These are phyloP conservation scores for Scopus umbretta DNA, from an alignment of 2,113 vertebrate species.

Conservation along the genomic window DNA sequence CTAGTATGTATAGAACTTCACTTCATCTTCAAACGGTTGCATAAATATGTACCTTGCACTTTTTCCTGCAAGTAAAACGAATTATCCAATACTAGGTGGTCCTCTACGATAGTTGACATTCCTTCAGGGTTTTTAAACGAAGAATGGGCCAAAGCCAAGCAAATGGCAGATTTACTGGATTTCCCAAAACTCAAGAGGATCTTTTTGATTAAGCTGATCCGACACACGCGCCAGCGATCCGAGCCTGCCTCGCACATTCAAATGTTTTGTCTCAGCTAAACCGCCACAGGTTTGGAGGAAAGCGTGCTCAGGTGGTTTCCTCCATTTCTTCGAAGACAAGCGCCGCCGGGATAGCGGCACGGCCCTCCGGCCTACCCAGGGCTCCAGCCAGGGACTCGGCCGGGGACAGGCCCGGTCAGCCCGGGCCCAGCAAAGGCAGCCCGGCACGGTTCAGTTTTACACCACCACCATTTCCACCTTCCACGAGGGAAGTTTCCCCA, in stretches of 20 bases:
- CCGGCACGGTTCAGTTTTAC: fast-evolving
- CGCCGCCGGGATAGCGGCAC: fast-evolving
- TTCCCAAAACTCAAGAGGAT: not conserved
- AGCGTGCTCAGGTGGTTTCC: fast-evolving
- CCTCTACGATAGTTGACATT: not conserved
- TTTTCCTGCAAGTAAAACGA: not conserved
- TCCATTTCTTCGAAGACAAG: fast-evolving
- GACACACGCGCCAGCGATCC: not conserved
- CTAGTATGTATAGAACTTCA: fast-evolving
- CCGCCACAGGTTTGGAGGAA: fast-evolving
- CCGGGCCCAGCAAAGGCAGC: no score
- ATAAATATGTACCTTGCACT: not conserved
- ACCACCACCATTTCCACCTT: not conserved
- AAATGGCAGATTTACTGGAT: fast-evolving
- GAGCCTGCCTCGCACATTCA: fast-evolving
- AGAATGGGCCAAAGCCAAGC: not conserved
- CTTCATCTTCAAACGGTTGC: not conserved
- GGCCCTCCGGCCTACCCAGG: no score
- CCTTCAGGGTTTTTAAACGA: not conserved
- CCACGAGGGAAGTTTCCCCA: not conserved
- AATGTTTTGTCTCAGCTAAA: not conserved
- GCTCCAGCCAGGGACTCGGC: fast-evolving
- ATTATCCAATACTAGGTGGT: not conserved
- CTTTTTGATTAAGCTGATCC: not conserved
- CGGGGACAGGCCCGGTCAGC: not conserved